A percentile compares a stretch with the other conserved stretches of the same genome.
Conservation (phyloP, 2,888 invertebrate species). For the Drosophila robusta region DNA sequence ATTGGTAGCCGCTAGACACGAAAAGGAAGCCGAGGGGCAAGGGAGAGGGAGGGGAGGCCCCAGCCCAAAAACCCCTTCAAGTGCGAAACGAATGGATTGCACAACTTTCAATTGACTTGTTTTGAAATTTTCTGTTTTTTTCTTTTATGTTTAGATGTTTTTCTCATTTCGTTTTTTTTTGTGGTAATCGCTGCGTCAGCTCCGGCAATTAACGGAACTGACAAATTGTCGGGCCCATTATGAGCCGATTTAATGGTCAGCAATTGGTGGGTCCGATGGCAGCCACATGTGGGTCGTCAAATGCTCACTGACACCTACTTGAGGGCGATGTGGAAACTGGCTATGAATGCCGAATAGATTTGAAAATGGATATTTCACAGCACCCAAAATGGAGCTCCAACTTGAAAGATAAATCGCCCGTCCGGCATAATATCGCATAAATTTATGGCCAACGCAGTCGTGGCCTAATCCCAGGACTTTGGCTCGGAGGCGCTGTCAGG, state of each 20-base stretch:
- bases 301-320: constrained; percentile 46
- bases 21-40: constrained; percentile 46
- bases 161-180: constrained; percentile 17
- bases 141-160: constrained; percentile 12
- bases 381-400: not conserved
- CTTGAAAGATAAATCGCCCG: constrained; percentile 27
- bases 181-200: constrained; percentile 26
- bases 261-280: constrained; percentile 12
- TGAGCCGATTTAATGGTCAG: constrained; percentile 53
- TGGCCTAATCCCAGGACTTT: constrained; percentile 30
- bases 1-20: constrained; percentile 73
- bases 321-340: constrained; percentile 33
- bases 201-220: constrained; percentile 54
- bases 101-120: constrained; percentile 69
- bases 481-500: constrained; percentile 1
- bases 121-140: constrained; percentile 39
- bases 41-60: not conserved
- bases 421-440: constrained; percentile 21
- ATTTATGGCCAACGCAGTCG: constrained; percentile 27
- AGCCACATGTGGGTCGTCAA: constrained; percentile 48
- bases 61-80: constrained; percentile 5
- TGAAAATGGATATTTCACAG: constrained; percentile 9
- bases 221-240: constrained; percentile 68
- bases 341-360: constrained; percentile 18
- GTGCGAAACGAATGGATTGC: constrained; percentile 42